phyloP scores from a whole-genome alignment of 2,888 invertebrate genomes.

The Apoda limacodes region DNA sequence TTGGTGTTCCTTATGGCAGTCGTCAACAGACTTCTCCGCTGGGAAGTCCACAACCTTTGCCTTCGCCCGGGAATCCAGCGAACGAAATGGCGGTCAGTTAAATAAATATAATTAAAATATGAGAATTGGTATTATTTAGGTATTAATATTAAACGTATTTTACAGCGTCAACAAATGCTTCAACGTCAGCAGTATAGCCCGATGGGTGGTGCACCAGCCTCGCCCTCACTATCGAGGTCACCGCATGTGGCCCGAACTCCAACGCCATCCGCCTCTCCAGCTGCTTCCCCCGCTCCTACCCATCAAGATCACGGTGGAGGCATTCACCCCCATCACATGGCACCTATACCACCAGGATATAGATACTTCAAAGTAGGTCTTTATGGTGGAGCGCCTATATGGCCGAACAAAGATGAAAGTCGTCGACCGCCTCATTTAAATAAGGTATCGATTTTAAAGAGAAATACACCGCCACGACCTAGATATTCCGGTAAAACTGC shows the following conservation, averaged over 20 bases:
- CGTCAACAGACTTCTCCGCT: conserved; percentile 61
- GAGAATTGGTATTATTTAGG: too few relatives aligned
- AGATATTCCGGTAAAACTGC: conserved; percentile 40
- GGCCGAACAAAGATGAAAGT: conserved; percentile 60
- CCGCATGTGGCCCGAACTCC: conserved; percentile 67
- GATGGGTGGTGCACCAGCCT: conserved; percentile 66
- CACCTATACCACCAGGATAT: conserved; percentile 71
- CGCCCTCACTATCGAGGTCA: conserved; percentile 67
- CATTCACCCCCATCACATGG: conserved; percentile 63
- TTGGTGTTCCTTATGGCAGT: conserved; percentile 50
- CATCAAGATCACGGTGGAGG: conserved; percentile 35
- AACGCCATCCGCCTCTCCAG: conserved; percentile 48
- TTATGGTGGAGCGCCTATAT: conserved; percentile 76
- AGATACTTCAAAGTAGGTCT: conserved; percentile 73
- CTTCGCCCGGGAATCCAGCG: conserved; percentile 55
- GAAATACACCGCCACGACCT: conserved; percentile 71
- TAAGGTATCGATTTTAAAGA: conserved; percentile 72
- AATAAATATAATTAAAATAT: too few relatives aligned
- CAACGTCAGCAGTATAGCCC: conserved; percentile 64
- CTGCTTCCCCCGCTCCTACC: conserved; percentile 49
- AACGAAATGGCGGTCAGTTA: conserved; percentile 55
- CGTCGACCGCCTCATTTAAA: conserved; percentile 45
- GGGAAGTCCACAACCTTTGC: conserved; percentile 62
- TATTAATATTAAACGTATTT: neutral
- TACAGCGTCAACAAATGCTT: conserved; percentile 56